Conservation (phyloP, 2,113 vertebrate species). For the Leptodactylus fuscus region DNA sequence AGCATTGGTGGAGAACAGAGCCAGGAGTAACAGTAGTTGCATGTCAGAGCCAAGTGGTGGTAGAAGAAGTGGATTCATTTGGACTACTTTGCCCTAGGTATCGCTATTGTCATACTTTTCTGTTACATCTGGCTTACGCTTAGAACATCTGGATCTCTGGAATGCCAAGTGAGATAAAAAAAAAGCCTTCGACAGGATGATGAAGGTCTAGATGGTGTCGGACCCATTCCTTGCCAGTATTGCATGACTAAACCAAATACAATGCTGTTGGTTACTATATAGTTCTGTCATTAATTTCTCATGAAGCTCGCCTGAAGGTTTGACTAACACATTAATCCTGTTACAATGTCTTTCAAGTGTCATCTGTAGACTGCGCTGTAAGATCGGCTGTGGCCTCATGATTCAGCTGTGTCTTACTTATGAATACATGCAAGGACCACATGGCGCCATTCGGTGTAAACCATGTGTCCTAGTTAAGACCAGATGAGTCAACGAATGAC, state of each 20-base stretch:
- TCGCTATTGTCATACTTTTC: too few relatives aligned
- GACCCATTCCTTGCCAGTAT: background rate
- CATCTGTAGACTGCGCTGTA: background rate
- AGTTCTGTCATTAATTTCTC: background rate
- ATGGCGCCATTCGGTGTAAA: conserved; percentile 19
- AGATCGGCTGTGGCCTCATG: conserved; percentile 3
- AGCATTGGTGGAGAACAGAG: too few relatives aligned
- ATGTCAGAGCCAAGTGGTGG: too few relatives aligned
- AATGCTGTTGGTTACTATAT: background rate
- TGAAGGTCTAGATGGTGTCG: background rate
- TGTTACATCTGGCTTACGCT: too few relatives aligned
- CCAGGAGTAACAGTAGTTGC: too few relatives aligned
- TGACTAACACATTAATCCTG: conserved; percentile 23
- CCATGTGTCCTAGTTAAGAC: conserved; percentile 24
- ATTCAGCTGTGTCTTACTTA: conserved; percentile 32
- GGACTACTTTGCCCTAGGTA: too few relatives aligned
- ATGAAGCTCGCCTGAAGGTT: background rate
- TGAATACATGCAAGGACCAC: conserved; percentile 4
- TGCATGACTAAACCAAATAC: conserved; percentile 24
- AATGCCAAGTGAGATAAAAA: conserved; percentile 1
- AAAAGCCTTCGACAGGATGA: background rate
- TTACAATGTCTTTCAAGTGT: conserved; percentile 7
- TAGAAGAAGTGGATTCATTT: too few relatives aligned
- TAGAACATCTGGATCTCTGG: background rate
- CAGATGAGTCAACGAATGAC: conserved; percentile 32